Percentiles rank a stretch among this genome's conserved stretches.
Conservation (phyloP, 2,113 vertebrate species). For the Myiozetetes cayanensis region DNA sequence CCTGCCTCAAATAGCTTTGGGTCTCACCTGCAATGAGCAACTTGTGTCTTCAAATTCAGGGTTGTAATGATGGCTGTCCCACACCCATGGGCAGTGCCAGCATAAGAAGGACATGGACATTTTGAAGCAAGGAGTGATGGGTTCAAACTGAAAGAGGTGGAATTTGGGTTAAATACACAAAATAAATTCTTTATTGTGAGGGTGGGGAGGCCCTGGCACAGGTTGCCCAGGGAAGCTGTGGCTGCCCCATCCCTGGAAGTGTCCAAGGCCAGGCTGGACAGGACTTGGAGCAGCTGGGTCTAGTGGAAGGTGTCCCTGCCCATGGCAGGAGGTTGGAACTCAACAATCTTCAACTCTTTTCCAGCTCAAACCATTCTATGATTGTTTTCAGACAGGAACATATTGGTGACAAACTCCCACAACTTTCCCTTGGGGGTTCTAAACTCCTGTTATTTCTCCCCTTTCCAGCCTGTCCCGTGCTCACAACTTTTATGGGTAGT, state of each 20-base stretch:
- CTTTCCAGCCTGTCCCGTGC: neutral
- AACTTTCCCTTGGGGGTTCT: neutral
- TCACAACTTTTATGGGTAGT: neutral
- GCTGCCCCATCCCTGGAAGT: neutral
- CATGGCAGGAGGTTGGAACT: neutral
- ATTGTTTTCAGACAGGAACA: neutral
- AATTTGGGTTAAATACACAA: no score
- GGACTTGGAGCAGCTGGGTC: neutral
- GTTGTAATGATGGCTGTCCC: neutral
- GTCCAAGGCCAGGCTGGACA: rapidly evolving
- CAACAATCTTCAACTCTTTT: neutral
- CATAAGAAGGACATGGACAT: neutral
- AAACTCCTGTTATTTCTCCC: neutral
- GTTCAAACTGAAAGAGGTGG: neutral
- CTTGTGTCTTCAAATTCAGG: neutral
- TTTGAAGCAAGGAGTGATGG: neutral
- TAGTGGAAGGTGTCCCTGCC: neutral
- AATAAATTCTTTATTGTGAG: neutral
- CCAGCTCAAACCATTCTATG: neutral
- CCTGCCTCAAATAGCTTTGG: neutral
- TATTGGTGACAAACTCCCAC: neutral
- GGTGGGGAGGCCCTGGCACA: neutral
- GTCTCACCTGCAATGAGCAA: neutral
- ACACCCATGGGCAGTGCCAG: neutral
- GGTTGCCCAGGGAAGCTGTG: neutral